Evolutionary conservation across 2,113 vertebrate species (phyloP), one percentile per base, ranked within the genome.

Genomic region (Pleuronectes platessa): DNA sequence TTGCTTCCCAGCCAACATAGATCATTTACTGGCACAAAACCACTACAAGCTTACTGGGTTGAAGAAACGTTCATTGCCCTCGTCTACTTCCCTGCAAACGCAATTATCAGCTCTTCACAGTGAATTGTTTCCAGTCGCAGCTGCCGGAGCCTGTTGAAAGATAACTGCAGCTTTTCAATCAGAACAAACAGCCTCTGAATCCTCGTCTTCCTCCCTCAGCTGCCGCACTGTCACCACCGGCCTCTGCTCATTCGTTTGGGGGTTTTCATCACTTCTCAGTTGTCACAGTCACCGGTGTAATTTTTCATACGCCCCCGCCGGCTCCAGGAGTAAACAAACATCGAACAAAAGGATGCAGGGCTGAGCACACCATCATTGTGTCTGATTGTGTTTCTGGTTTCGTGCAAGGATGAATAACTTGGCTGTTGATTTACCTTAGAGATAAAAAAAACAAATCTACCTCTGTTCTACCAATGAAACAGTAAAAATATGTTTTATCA

Each of bases 261-360:
- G 18, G 9, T 68, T 88, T 85, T 85, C 79, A 74, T 70, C 53
- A 23, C 81, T 67, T 79, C 62, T 71, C 55, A 60, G 17, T 62
- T n/a, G 45, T 60, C 66, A 64, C 23, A 37, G 64, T 83, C 45
- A 18, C 26, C 10, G 31, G 0, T 72, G 76, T 59, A 49, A 61
- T 72, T 59, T 59, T 76, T 35, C 53, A 64, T 51, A 31, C 35
- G 2, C 47, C 54, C 69, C 23, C 24, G n/a, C 26, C 24, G 24
- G 40, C 17, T 53, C 53, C 23, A 26, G 55, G 68, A 15, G 12
- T 70, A 85, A 86, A 86, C 68, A 84, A 42, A 65, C 0, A 24
- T 24, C 1, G 7, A 75, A 90, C 53, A 72, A 79, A 42, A 26
- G 11, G 23, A 31, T 5, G 15, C 53, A 53, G 26, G 23, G 62